A percentile compares a stretch with the other conserved stretches of the same genome.
Conservation (phyloP, 2,797 vertebrate genomes). For the Pachyuromys duprasi region DNA sequence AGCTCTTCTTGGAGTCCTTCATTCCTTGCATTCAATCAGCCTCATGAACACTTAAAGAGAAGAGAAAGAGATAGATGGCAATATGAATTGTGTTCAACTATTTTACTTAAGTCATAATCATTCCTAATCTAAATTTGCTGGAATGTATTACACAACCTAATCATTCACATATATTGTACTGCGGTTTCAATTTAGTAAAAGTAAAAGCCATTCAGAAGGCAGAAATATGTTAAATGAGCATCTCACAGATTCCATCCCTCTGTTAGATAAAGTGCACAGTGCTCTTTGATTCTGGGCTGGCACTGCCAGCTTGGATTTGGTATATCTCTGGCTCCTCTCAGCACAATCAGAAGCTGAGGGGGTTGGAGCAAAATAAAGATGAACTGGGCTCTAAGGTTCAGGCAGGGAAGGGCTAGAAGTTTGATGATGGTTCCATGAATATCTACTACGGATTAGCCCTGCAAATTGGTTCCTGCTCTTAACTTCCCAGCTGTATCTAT, state of each 20-base stretch:
- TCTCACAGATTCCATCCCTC: conserved; percentile 59
- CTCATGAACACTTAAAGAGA: conserved; percentile 1
- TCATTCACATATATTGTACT: conserved; percentile 83
- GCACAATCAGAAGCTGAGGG: neutral
- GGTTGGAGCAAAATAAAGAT: neutral
- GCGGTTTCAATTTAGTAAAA: conserved; percentile 80
- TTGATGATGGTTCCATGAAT: neutral
- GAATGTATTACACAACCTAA: conserved; percentile 81
- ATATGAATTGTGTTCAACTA: conserved; percentile 81
- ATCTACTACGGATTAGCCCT: neutral
- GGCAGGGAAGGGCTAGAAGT: neutral
- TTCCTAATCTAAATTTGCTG: conserved; percentile 84
- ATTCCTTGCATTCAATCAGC: conserved; percentile 16
- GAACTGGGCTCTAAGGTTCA: fast-evolving
- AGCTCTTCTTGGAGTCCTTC: neutral
- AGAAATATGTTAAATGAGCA: conserved; percentile 76
- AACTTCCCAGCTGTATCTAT: fast-evolving
- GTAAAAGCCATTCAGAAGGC: conserved; percentile 80
- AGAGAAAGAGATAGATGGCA: conserved; percentile 73
- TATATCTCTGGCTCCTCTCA: neutral
- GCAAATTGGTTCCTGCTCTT: neutral
- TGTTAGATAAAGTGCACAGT: neutral
- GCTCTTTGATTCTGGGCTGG: neutral
- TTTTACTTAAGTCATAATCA: conserved; percentile 85
- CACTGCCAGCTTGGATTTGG: neutral